phyloP scores from a whole-genome alignment of 2,797 vertebrate genomes.

The Sciurus vulgaris region DNA sequence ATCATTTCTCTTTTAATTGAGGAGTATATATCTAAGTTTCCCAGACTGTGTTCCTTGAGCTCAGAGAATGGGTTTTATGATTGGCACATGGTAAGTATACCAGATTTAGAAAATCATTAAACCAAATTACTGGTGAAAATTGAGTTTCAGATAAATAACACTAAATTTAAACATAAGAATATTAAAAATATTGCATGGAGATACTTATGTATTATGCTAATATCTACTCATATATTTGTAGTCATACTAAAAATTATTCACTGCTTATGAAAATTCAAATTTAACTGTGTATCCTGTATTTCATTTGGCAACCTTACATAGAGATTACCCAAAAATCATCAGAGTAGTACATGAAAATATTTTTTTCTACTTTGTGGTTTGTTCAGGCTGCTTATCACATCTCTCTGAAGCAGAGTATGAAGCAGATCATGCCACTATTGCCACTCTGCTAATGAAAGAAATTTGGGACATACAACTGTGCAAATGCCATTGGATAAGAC shows the following conservation, averaged over 20 bases:
- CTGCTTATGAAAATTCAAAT: constrained; percentile 17
- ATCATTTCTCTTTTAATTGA: not conserved
- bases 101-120: constrained; percentile 36
- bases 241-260: not conserved
- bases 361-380: not conserved
- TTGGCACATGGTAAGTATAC: not conserved
- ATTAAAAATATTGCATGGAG: not conserved
- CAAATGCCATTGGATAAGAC: not conserved
- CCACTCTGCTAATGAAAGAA: not conserved
- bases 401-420: not conserved
- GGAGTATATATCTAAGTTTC: not conserved
- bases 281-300: not conserved
- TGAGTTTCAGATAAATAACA: constrained; percentile 30
- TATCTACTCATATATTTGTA: constrained; percentile 8
- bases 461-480: not conserved
- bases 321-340: not conserved
- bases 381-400: not conserved
- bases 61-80: not conserved
- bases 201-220: not conserved
- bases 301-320: not conserved
- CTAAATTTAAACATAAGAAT: not conserved
- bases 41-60: not conserved
- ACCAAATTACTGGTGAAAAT: not conserved
- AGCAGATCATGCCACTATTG: not conserved
- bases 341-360: not conserved